Conservation (phyloP, 2,113 vertebrate genomes). For the Romanogobio albipinnatus region DNA sequence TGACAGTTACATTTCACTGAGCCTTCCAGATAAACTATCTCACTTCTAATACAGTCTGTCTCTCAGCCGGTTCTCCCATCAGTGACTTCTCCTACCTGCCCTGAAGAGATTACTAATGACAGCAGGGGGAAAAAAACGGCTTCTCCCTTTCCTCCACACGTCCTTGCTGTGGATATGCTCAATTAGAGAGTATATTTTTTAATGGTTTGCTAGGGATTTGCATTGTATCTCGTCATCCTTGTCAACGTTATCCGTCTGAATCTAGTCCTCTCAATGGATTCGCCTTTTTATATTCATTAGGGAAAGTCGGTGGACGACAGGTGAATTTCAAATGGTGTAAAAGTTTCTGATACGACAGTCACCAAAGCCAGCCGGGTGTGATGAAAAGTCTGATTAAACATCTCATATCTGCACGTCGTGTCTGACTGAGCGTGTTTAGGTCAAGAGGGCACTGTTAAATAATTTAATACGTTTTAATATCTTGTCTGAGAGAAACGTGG, state of each 20-base stretch:
- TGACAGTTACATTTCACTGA: constrained; percentile 44
- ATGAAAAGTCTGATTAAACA: constrained; percentile 57
- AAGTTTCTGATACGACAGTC: constrained; percentile 24
- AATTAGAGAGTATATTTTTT: constrained; percentile 32
- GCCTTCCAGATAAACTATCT: constrained; percentile 42
- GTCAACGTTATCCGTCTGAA: constrained; percentile 28
- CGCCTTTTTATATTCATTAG: constrained; percentile 37
- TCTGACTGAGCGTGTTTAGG: constrained; percentile 49
- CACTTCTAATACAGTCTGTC: constrained; percentile 21
- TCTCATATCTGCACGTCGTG: constrained; percentile 41
- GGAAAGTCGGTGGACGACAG: not conserved
- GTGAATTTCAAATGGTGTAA: constrained; percentile 40
- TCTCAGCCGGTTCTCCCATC: constrained; percentile 28
- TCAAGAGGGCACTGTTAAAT: constrained; percentile 50
- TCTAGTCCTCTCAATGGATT: constrained; percentile 17
- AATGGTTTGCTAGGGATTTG: constrained; percentile 1
- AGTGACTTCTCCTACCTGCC: constrained; percentile 41
- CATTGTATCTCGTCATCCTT: constrained; percentile 25
- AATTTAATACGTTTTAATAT: constrained; percentile 54
- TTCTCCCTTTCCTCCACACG: constrained; percentile 30
- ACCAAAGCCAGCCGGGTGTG: constrained; percentile 40
- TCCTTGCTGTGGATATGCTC: constrained; percentile 43
- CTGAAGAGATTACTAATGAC: constrained; percentile 54
- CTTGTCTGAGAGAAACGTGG: constrained; percentile 47
- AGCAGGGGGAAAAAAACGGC: constrained; percentile 2